Evolutionary conservation across 1,140 invertebrate species (phyloP).

Genomic region (Centruroides vittatus): DNA sequence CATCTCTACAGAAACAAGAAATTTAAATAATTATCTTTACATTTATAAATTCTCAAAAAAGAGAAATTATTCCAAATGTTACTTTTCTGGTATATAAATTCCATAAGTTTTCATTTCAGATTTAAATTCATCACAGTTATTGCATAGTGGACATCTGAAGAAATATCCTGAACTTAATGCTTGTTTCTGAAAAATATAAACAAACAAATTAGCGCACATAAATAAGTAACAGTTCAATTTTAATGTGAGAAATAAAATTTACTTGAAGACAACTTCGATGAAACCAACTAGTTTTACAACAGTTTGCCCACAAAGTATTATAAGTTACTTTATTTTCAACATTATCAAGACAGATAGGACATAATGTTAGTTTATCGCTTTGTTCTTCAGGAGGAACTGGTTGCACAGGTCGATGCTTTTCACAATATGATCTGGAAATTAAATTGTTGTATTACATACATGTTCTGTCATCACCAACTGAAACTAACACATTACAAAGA

Average conservation of each 20-base stretch:
- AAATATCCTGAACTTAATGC: constrained; percentile 48
- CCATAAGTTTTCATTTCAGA: constrained; percentile 43
- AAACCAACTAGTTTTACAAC: not conserved
- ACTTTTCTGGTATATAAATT: constrained; percentile 47
- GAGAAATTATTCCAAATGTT: constrained; percentile 11
- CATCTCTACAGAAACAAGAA: constrained; percentile 36
- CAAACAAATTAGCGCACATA: no score
- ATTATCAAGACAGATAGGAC: not conserved
- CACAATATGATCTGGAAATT: not conserved
- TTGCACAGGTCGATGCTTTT: not conserved
- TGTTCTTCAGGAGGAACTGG: not conserved
- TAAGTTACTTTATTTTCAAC: not conserved
- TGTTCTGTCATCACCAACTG: no score
- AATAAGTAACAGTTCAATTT: no score
- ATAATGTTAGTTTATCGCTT: not conserved
- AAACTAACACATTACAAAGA: no score
- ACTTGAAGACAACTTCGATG: not conserved
- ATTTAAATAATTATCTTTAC: no score
- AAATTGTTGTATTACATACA: no score
- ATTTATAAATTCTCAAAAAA: no score
- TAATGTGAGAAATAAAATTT: not conserved
- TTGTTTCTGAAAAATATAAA: constrained; percentile 31
- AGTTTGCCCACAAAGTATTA: not conserved
- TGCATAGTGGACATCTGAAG: constrained; percentile 52
- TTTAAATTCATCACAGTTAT: constrained; percentile 43